Base-by-base conservation (phyloP, 37 sponge, comb jelly and placozoan species). In the Halisarca cf. caerulea region DNA sequence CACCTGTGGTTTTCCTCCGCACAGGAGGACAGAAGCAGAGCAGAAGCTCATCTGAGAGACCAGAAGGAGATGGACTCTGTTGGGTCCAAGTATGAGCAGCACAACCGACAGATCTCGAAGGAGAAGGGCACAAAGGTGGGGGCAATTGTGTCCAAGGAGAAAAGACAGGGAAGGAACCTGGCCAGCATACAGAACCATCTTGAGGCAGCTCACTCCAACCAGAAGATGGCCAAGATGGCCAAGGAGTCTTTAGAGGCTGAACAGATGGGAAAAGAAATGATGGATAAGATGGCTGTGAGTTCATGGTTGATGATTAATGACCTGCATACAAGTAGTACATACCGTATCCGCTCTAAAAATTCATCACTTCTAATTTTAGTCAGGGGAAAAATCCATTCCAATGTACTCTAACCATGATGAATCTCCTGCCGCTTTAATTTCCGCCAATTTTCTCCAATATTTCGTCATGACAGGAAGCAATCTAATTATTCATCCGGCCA, bases 191-290 rank as follows among this genome's bases (percentile, higher is more conserved):
- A 68, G 30, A 82, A n/a, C 40, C 47, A 82, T 3, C 24, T 70
- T 47, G 55, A 69, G 47, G 54, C 41, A 2, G 68, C 30, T 34
- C 33, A 32, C 15, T 43, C 47, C 18, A 51, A 66, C 51, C 71
- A 70, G 70, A 70, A 44, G 37, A n/a, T 82, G 83, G 41, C 35
- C 23, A 24, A 74, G 34, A 64, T 18, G 70, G 70, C 80, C 23
- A 21, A 41, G 44, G 80, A 84, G 24, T n/a, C 69, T n/a, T 4
- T 86, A 15, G 81, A 86, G 53, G 68, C 47, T 60, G 59, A 54
- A 68, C 57, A 11, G 45, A 43, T 35, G 78, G 73, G 74, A 59
- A 84, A 42, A 21, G 53, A 86, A n/a, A 14, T 9, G 0, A 28
- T 17, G 15, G 44, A 66, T n/a, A 61, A 58, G 32, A 59, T 86